Base-by-base conservation (phyloP, 2,113 vertebrate species). In the Orycteropus afer region DNA sequence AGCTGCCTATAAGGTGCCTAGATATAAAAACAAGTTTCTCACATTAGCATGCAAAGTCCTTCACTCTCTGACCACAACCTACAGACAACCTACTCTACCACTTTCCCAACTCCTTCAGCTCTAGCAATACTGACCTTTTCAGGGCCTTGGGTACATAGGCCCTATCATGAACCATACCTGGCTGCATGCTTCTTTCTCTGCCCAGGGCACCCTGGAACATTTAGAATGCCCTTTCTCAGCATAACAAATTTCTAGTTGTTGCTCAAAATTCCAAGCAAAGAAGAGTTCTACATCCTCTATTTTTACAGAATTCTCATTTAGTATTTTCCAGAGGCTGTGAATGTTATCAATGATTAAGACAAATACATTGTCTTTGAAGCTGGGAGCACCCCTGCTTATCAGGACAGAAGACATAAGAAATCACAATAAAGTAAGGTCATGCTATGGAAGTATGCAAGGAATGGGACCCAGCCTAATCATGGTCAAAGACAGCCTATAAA, bases 251-350 rank as follows among this genome's bases (percentile, higher is more conserved):
- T 40, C 40, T 47, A 65, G 10, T 49, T 93, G 59, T 92, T 67
- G 40, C 37, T 61, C 59, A 61, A 61, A 61, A 61, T 23, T 23
- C 74, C 51, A 85, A 77, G 20, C 29, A 74, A n/a, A n/a, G n/a
- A n/a, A n/a, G n/a, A n/a, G 22, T 71, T 45, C 45, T 89, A 8
- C 61, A 10, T 93, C 63, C 76, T 82, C n/a, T 91, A 74, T 42
- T 85, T 94, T 84, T 34, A 86, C 10, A 59, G 40, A 74, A 91
- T 78, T 88, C 11, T n/a, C 45, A 77, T 88, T 81, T 79, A 55
- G 14, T 65, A 51, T 78, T 79, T 74, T 74, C 25, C 49, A 78
- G 55, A 61, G 47, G 49, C 61, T 89, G 25, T 89, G 69, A 91
- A 53, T 53, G 83, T n/a, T 8, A 73, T 23, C 53, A 37, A 82